Evolutionary conservation across 64 coral and sea anemone species (phyloP), one percentile per base, ranked within the genome.

Genomic region (Montipora capricornis): DNA sequence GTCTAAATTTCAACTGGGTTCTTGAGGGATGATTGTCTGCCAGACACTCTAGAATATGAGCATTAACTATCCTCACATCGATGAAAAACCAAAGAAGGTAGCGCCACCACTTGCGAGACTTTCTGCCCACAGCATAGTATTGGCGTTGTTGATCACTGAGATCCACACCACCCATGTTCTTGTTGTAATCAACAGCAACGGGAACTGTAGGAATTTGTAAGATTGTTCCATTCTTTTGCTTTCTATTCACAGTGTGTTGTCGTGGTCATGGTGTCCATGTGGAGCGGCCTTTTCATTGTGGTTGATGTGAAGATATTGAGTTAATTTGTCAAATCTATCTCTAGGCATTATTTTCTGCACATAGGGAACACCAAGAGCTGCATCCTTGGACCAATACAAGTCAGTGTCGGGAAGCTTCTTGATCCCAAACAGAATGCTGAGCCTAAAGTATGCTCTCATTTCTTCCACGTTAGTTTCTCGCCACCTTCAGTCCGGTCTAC

Each of bases 141-240:
- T 83, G 8, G 6, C 66, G 52, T 17, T 47, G 57, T 67, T 94
- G 93, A 22, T 94, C 78, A 19, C 61, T 69, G 44, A 83, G 29
- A 79, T 94, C 70, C 3, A 94, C 70, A 13, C 87, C 93, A 51
- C 93, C 79, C 73, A 90, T 94, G 68, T 83, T 79, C 14, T 84
- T 94, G 93, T 94, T 94, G 85, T 94, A 94, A 64, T 9, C 45
- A 14, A 68, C 46, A 6, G 66, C 84, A 80, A 52, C 75, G 6
- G 84, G 61, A 64, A 64, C 61, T 64, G 61, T 44, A 47, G 75
- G 16, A 37, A 79, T 58, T 59, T 87, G 6, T 48, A 94, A 20
- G 53, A 88, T 15, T 66, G 84, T 67, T 44, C 84, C 76, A 75
- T 88, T 64, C 74, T 53, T 45, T 48, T 90, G 87, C 16, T 84